Evolutionary conservation across 2,797 vertebrate species (phyloP).

Genomic region (Cyprinodon diabolis): DNA sequence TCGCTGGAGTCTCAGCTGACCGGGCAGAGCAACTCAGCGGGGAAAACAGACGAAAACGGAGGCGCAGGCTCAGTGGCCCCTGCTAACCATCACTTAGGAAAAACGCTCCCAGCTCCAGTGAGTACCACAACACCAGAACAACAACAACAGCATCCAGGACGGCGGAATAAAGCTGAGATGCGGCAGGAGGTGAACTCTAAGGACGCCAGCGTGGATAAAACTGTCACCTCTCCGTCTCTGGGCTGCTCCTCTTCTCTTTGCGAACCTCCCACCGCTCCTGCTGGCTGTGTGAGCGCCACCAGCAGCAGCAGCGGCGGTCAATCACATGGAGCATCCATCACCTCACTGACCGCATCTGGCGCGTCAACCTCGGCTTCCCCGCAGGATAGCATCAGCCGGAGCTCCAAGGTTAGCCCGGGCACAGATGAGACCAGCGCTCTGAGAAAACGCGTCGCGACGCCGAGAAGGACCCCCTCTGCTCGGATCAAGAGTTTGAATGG

Average conservation of each 20-base stretch:
- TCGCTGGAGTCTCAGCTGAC: slow-evolving; percentile 87
- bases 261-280: slow-evolving; percentile 56
- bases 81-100: slow-evolving; percentile 81
- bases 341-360: slow-evolving; percentile 74
- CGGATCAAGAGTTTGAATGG: slow-evolving; percentile 82
- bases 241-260: slow-evolving; percentile 43
- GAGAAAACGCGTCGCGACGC: slow-evolving; percentile 73
- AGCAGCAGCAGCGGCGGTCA: slow-evolving; percentile 59
- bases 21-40: slow-evolving; percentile 75
- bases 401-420: slow-evolving; percentile 48
- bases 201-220: slow-evolving; percentile 70
- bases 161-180: slow-evolving; percentile 72
- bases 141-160: slow-evolving; percentile 73
- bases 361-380: slow-evolving; percentile 78
- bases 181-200: slow-evolving; percentile 76
- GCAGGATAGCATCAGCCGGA: slow-evolving; percentile 71
- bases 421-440: slow-evolving; percentile 55
- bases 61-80: slow-evolving; percentile 73
- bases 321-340: slow-evolving; percentile 83
- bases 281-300: slow-evolving; percentile 70
- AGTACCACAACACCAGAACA: slow-evolving; percentile 80
- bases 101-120: slow-evolving; percentile 79
- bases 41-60: slow-evolving; percentile 72
- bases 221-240: slow-evolving; percentile 58
- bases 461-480: slow-evolving; percentile 70